Percentiles rank a stretch among this genome's conserved stretches.
Conservation (phyloP, 2,888 invertebrate genomes). For the Agonopterix subpropinquella region DNA sequence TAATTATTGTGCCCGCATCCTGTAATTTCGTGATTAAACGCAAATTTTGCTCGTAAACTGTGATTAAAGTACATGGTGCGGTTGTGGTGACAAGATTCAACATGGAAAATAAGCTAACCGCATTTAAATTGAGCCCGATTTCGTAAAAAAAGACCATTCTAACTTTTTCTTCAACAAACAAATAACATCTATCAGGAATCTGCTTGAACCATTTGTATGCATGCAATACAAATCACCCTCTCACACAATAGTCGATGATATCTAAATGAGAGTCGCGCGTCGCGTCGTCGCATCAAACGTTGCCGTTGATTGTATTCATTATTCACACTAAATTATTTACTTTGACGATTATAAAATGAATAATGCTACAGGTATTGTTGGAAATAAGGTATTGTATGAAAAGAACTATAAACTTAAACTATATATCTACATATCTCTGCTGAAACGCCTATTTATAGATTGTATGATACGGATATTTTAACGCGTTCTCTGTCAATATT, state of each 20-base stretch:
- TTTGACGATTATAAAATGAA: not conserved
- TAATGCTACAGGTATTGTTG: not conserved
- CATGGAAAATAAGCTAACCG: not conserved
- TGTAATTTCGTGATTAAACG: slow-evolving; percentile 8
- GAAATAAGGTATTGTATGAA: not conserved
- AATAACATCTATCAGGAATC: no score
- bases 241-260: not conserved
- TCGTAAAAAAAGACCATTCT: no score
- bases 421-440: no score
- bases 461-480: no score
- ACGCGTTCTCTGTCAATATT: no score
- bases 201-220: not conserved
- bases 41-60: slow-evolving; percentile 4
- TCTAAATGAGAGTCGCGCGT: slow-evolving; percentile 1
- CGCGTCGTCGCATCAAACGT: not conserved
- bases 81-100: slow-evolving; percentile 1
- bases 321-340: slow-evolving; percentile 1
- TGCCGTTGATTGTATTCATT: slow-evolving; percentile 1
- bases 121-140: no score
- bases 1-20: slow-evolving; percentile 11
- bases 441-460: no score
- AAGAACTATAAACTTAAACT: no score
- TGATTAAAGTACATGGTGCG: slow-evolving; percentile 2
- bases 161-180: no score
- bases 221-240: not conserved